These are phyloP conservation scores for Doris montereyensis DNA, from an alignment of 2,888 invertebrate species.

Conservation along the genomic window DNA sequence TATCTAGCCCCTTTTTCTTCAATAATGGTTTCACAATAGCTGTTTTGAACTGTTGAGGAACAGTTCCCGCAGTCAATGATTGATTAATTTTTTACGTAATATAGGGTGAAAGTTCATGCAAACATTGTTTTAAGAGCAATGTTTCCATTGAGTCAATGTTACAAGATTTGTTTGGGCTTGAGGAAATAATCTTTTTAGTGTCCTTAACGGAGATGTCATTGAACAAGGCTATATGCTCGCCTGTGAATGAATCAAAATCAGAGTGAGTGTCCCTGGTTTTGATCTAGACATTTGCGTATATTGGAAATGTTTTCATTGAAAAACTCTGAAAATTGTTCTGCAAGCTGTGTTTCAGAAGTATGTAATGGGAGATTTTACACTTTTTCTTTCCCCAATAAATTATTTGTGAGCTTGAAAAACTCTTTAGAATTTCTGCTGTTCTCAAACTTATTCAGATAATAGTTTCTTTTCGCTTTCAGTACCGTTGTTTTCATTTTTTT, in stretches of 20 bases:
- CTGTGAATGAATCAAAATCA: not conserved
- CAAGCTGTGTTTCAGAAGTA: not conserved
- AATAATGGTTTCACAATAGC: too few relatives aligned
- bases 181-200: not conserved
- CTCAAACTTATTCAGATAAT: not conserved
- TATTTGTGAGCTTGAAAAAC: not conserved
- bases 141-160: not conserved
- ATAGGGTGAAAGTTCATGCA: not conserved
- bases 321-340: not conserved
- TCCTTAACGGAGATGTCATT: not conserved
- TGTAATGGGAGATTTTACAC: not conserved
- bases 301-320: not conserved
- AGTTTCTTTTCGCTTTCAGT: not conserved
- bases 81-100: too few relatives aligned
- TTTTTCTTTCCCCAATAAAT: not conserved
- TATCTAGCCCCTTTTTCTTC: too few relatives aligned
- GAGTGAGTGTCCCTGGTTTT: not conserved
- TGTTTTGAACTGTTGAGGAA: too few relatives aligned
- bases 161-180: not conserved
- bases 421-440: not conserved
- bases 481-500: not conserved
- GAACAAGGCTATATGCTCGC: not conserved
- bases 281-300: not conserved
- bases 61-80: too few relatives aligned
- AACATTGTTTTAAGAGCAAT: not conserved